phyloP scores from a whole-genome alignment of 2,888 invertebrate species.

The Netelia inedita region DNA sequence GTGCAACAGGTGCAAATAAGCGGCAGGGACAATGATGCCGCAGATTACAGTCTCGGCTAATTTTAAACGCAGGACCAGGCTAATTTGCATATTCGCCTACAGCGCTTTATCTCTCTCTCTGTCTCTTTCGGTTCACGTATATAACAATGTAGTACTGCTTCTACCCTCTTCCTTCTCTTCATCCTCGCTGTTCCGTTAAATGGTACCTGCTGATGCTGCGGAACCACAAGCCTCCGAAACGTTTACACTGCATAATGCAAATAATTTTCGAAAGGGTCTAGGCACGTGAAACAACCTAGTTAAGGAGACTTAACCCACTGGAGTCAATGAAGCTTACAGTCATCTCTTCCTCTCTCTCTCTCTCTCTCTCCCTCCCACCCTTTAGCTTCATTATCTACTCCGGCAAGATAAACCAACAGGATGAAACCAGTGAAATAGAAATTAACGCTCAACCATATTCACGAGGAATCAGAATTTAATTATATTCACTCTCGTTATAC shows the following conservation, averaged over 20 bases:
- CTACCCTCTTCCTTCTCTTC: not conserved
- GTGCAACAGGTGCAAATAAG: slow-evolving; percentile 64
- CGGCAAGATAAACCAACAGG: no score
- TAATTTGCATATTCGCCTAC: slow-evolving; percentile 59
- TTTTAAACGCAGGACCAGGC: slow-evolving; percentile 46
- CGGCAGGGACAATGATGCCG: slow-evolving; percentile 50
- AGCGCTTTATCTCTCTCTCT: slow-evolving; percentile 19
- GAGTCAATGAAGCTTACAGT: not conserved
- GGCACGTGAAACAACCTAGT: slow-evolving; percentile 17
- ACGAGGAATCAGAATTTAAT: not conserved
- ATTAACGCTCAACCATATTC: not conserved
- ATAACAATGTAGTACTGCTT: slow-evolving; percentile 17
- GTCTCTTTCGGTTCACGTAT: slow-evolving; percentile 1
- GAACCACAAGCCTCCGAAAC: slow-evolving; percentile 38
- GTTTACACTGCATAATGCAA: slow-evolving; percentile 29
- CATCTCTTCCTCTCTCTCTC: not conserved
- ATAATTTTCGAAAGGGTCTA: slow-evolving; percentile 44
- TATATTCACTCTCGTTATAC: no score
- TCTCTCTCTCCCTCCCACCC: not conserved
- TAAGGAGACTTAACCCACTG: not conserved
- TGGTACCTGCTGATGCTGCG: slow-evolving; percentile 27
- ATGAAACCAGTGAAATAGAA: not conserved
- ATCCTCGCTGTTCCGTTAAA: slow-evolving; percentile 22
- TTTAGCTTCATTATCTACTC: no score
- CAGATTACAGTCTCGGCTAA: slow-evolving; percentile 61